Base-by-base conservation (phyloP, 23 tunicate genomes). In the Trididemnum nubilum region DNA sequence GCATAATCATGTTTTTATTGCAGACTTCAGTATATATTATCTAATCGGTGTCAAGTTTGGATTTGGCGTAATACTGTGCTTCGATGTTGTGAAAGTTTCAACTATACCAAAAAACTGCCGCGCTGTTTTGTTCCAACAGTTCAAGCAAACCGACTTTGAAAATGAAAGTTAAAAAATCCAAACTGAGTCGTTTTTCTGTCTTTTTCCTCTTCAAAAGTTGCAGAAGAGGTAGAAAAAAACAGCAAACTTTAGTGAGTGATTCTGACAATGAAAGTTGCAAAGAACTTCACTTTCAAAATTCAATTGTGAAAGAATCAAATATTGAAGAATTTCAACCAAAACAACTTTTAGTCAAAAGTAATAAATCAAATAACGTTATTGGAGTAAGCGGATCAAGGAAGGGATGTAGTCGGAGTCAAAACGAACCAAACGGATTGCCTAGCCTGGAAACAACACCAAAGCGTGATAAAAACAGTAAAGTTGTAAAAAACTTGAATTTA, bases 161-260 rank as follows among this genome's bases (percentile, higher is more conserved):
- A n/a, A n/a, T n/a, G n/a, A n/a, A n/a, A n/a, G n/a, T n/a, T n/a
- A n/a, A n/a, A n/a, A n/a, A n/a, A n/a, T n/a, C n/a, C n/a, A n/a
- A n/a, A n/a, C n/a, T n/a, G n/a, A 61, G 18, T 24, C 67, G n/a
- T 26, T 61, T 61, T 24, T 61, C 67, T 21, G 18, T 61, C 29
- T 61, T 44, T 44, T 44, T 61, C n/a, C 29, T 61, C 25, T 61
- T 61, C 26, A 61, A n/a, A 61, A 21, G 26, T 61, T 61, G 67
- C 67, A 5, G 26, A 3, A 24, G 5, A 22, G 29, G 29, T 5
- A 61, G 26, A 61, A 61, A 61, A 26, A 61, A 61, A 61, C 3
- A 22, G n/a, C 5, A 61, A 3, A 21, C 26, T 61, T 22, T 61
- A 26, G 67, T 21, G 22, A 15, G n/a, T 3, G 67, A 61, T 4